A percentile compares a stretch with the other conserved stretches of the same genome.
phyloP scores from a whole-genome alignment of 2,888 invertebrate species.

The Steinernema scapterisci region DNA sequence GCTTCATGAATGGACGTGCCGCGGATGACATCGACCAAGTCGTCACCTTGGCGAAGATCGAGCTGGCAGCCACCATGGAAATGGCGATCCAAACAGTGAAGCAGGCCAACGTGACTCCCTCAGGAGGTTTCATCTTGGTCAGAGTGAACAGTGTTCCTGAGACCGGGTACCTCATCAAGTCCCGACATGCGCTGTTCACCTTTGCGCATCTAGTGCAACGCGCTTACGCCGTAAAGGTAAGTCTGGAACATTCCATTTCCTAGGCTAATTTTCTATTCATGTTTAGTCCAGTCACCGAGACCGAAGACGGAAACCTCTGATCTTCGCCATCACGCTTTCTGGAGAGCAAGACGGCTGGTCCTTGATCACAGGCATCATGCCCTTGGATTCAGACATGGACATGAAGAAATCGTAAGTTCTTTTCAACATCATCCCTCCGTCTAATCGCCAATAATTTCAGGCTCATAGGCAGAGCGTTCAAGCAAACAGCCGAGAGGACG shows the following conservation, averaged over 20 bases:
- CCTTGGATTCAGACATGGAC: neutral
- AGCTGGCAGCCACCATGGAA: neutral
- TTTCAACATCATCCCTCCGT: neutral
- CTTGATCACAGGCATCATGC: constrained; percentile 6
- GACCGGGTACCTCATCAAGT: neutral
- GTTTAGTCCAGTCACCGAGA: constrained; percentile 8
- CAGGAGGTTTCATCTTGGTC: constrained; percentile 7
- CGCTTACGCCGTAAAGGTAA: neutral
- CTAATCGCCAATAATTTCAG: neutral
- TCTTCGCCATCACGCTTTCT: neutral
- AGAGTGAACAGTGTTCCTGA: neutral
- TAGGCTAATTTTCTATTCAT: no score
- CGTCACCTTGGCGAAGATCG: neutral
- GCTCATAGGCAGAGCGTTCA: neutral
- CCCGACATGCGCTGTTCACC: constrained; percentile 11
- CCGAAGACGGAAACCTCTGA: neutral
- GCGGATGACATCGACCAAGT: neutral
- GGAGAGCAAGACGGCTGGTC: neutral
- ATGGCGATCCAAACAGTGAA: constrained; percentile 17
- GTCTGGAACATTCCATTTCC: neutral
- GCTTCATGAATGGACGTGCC: neutral
- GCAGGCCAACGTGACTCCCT: constrained; percentile 12
- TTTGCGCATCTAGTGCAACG: constrained; percentile 8
- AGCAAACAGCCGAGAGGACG: constrained; percentile 10
- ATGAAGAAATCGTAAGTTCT: constrained; percentile 12